Percentiles rank a stretch among this genome's conserved stretches.
These are phyloP conservation scores for Agraylea sexmaculata DNA, from an alignment of 1,140 invertebrate species.

Conservation along the genomic window DNA sequence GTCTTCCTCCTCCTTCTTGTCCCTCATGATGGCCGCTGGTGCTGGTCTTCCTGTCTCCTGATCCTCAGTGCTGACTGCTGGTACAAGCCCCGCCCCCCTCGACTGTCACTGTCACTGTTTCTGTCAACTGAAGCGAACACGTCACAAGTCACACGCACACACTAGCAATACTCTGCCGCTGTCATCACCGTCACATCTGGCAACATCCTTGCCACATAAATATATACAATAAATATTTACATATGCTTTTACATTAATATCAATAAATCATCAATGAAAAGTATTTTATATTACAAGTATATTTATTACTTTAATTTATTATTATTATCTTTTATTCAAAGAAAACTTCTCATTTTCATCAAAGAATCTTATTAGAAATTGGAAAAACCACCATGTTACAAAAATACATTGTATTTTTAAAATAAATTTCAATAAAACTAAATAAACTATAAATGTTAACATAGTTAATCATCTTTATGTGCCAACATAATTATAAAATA, in stretches of 20 bases:
- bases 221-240: background rate
- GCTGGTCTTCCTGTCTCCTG: slow-evolving; percentile 10
- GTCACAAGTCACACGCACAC: background rate
- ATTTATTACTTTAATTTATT: too few relatives aligned
- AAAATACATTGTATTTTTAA: too few relatives aligned
- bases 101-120: background rate
- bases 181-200: background rate
- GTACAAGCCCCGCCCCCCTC: background rate
- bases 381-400: too few relatives aligned
- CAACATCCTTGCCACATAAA: background rate
- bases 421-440: too few relatives aligned
- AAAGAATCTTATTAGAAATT: too few relatives aligned
- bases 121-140: background rate
- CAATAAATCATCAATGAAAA: slow-evolving; percentile 4
- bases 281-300: slow-evolving; percentile 1
- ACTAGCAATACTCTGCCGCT: background rate
- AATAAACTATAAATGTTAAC: too few relatives aligned
- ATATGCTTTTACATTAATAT: slow-evolving; percentile 11
- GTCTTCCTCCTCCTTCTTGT: slow-evolving; percentile 11
- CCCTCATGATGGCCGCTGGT: background rate
- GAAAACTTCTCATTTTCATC: too few relatives aligned
- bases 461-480: too few relatives aligned
- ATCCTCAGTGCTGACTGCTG: slow-evolving; percentile 6
- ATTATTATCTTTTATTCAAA: too few relatives aligned
- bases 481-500: too few relatives aligned